Evolutionary conservation across 2,797 vertebrate genomes (phyloP).

Genomic region (Percopsis omiscomaycus): DNA sequence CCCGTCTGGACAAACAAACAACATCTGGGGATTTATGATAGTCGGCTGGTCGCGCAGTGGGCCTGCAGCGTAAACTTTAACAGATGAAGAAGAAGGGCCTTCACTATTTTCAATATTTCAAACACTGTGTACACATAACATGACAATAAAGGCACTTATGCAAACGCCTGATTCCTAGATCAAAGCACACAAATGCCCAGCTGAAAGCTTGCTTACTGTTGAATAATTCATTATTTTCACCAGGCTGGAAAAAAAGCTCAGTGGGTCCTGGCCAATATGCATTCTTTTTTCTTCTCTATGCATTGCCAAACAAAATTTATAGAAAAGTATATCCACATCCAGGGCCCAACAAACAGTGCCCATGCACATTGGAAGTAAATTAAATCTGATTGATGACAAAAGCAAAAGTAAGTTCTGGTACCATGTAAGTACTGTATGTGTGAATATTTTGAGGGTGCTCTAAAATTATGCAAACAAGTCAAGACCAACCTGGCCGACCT

Average conservation of each 20-base stretch:
- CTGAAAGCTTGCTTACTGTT: slow-evolving; percentile 97
- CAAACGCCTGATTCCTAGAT: slow-evolving; percentile 95
- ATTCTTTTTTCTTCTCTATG: slow-evolving; percentile 74
- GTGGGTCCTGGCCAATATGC: slow-evolving; percentile 82
- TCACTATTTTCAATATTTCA: slow-evolving; percentile 98
- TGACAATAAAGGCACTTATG: slow-evolving; percentile 99
- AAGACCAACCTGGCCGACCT: too few relatives aligned
- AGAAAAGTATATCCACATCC: slow-evolving; percentile 65
- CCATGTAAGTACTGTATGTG: too few relatives aligned
- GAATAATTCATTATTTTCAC: slow-evolving; percentile 99
- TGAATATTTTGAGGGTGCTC: too few relatives aligned
- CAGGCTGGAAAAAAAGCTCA: slow-evolving; percentile 87
- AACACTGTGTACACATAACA: slow-evolving; percentile 97
- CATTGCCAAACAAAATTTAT: slow-evolving; percentile 82
- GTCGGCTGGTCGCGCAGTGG: slow-evolving; percentile 84
- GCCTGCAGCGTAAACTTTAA: slow-evolving; percentile 92
- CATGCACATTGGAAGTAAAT: slow-evolving; percentile 7
- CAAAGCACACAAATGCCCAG: slow-evolving; percentile 97
- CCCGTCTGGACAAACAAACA: slow-evolving; percentile 85
- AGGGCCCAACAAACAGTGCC: slow-evolving; percentile 29
- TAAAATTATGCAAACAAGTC: too few relatives aligned
- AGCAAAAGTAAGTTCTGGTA: not conserved
- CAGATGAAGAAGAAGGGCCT: slow-evolving; percentile 86
- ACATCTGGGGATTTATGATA: slow-evolving; percentile 91
- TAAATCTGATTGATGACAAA: slow-evolving; percentile 5